These are phyloP conservation scores for Entelurus aequoreus DNA, from an alignment of 2,113 vertebrate species.

Conservation along the genomic window DNA sequence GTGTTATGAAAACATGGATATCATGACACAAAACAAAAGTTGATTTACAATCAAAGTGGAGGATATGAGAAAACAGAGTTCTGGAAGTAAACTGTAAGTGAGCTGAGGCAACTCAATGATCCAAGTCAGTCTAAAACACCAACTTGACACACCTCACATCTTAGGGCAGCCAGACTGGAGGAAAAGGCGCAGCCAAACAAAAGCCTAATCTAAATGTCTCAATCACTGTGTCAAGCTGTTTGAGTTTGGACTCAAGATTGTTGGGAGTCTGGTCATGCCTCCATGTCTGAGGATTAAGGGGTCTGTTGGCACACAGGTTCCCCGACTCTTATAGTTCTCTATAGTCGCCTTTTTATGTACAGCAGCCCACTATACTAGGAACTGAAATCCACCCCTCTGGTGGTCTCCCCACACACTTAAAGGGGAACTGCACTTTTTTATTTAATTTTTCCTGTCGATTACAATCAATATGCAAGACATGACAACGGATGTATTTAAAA, in stretches of 20 bases:
- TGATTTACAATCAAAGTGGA: not conserved
- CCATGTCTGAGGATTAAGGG: conserved; percentile 55
- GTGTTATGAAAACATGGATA: conserved; percentile 4
- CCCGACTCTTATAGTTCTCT: conserved; percentile 36
- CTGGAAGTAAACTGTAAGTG: conserved; percentile 16
- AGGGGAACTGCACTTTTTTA: no score
- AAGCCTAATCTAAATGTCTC: conserved; percentile 38
- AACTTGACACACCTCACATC: conserved; percentile 22
- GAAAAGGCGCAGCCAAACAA: conserved; percentile 27
- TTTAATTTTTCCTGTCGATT: no score
- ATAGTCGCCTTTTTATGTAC: conserved; percentile 29
- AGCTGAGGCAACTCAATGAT: conserved; percentile 11
- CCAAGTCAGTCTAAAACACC: conserved; percentile 24
- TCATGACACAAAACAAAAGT: not conserved
- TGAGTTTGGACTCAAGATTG: conserved; percentile 35
- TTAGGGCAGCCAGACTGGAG: conserved; percentile 1
- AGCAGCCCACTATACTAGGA: conserved; percentile 24
- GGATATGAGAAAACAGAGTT: conserved; percentile 1
- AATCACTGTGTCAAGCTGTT: conserved; percentile 46
- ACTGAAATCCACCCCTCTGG: conserved; percentile 24
- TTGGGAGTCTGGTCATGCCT: conserved; percentile 56
- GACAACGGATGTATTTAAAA: no score
- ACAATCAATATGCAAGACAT: no score
- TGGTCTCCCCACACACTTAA: conserved; percentile 13
- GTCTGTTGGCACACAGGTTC: conserved; percentile 45